phyloP scores from a whole-genome alignment of 2,797 vertebrate genomes.

The Bradypodion pumilum region DNA sequence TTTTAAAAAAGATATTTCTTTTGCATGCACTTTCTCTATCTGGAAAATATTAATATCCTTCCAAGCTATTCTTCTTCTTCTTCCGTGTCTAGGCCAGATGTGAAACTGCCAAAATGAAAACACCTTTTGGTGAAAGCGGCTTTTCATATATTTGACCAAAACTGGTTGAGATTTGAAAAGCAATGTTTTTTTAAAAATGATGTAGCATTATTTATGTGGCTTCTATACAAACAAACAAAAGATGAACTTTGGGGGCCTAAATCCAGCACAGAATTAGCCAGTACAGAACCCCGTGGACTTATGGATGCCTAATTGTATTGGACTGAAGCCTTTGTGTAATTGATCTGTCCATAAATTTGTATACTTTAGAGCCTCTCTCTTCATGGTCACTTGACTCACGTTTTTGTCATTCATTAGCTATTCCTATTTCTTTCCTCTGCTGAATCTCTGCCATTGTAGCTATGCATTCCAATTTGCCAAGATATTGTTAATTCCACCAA shows the following conservation, averaged over 20 bases:
- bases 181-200: neutral
- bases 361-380: neutral
- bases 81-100: too few species aligned
- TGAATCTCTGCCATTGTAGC: neutral
- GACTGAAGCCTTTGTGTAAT: neutral
- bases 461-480: neutral
- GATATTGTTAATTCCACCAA: neutral
- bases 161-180: neutral
- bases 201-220: constrained; percentile 13
- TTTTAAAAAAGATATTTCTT: neutral
- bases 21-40: neutral
- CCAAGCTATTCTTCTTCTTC: too few species aligned
- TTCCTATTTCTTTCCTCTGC: neutral
- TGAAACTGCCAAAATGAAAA: too few species aligned
- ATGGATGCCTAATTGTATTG: neutral
- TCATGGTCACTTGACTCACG: neutral
- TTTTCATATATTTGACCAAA: constrained; percentile 19
- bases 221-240: neutral
- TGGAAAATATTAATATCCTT: neutral
- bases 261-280: neutral
- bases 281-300: neutral
- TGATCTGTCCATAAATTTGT: neutral
- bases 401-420: neutral
- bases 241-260: neutral
- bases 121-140: constrained; percentile 19